Evolutionary conservation across 2,888 invertebrate genomes (phyloP).

Genomic region (Miltochrista miniata): DNA sequence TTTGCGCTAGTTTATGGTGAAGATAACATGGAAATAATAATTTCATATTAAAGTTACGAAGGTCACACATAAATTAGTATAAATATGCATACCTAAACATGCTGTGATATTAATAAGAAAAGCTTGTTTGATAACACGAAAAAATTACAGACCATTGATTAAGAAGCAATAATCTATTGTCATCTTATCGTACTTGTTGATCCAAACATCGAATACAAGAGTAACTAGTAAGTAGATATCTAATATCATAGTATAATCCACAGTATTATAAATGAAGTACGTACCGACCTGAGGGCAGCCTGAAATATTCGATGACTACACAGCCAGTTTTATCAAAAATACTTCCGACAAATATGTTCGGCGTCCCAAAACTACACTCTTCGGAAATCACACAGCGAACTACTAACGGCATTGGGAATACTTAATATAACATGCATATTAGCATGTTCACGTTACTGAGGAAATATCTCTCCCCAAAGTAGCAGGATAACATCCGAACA

Average conservation of each 20-base stretch:
- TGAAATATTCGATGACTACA: constrained; percentile 53
- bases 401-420: too few species aligned
- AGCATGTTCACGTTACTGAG: too few species aligned
- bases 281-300: constrained; percentile 45
- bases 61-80: constrained; percentile 63
- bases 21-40: too few species aligned
- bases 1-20: too few species aligned
- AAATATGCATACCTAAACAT: constrained; percentile 37
- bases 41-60: constrained; percentile 43
- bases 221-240: constrained; percentile 29
- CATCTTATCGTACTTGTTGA: constrained; percentile 12
- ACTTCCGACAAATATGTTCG: not conserved
- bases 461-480: too few species aligned
- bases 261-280: constrained; percentile 26
- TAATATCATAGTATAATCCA: constrained; percentile 20
- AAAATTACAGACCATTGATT: constrained; percentile 2
- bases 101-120: constrained; percentile 33
- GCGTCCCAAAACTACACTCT: too few species aligned
- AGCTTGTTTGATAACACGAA: constrained; percentile 25
- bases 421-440: too few species aligned
- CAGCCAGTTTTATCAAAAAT: constrained; percentile 47
- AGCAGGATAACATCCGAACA: too few species aligned
- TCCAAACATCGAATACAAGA: constrained; percentile 13
- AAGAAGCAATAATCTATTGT: constrained; percentile 1
- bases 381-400: too few species aligned